phyloP scores from a whole-genome alignment of 2,113 vertebrate genomes.

The Serilophus lunatus region DNA sequence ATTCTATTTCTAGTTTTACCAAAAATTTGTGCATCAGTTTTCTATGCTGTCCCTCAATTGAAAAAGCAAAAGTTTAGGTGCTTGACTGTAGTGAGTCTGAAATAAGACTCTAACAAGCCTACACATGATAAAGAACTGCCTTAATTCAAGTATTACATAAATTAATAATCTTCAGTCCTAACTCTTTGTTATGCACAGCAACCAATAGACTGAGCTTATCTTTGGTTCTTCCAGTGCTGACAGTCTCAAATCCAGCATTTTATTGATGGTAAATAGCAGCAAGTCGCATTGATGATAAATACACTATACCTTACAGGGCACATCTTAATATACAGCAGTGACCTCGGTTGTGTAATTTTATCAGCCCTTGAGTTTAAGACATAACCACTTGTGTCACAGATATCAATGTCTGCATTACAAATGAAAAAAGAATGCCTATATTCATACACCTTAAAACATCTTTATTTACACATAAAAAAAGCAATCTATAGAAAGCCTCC shows the following conservation, averaged over 20 bases:
- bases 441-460: background rate
- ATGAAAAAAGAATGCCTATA: background rate
- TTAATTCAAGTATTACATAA: background rate
- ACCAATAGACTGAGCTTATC: background rate
- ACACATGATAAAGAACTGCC: background rate
- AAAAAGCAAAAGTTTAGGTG: background rate
- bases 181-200: background rate
- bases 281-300: background rate
- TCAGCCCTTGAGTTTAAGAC: background rate
- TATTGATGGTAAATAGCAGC: background rate
- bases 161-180: background rate
- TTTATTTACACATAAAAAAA: background rate
- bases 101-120: background rate
- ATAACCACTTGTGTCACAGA: background rate
- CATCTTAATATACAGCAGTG: background rate
- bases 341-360: background rate
- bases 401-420: background rate
- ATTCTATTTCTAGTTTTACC: background rate
- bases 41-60: background rate
- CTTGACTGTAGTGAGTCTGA: background rate
- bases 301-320: background rate
- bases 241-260: background rate
- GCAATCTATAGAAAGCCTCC: background rate
- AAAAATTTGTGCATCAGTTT: background rate
- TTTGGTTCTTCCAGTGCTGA: no score